Evolutionary conservation across 2,888 invertebrate species (phyloP).

Genomic region (Lottia gigantea): DNA sequence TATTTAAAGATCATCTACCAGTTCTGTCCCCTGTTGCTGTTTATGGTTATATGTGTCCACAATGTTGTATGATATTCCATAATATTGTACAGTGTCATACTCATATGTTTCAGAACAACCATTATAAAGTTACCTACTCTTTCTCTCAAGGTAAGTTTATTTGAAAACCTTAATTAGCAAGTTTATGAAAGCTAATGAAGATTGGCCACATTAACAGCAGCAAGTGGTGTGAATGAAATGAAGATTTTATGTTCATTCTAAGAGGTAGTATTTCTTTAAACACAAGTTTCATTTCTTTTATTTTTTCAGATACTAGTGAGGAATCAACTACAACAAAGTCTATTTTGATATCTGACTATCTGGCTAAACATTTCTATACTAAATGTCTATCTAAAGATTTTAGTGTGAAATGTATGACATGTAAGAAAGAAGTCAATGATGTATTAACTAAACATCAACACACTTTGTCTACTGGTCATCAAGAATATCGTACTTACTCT

Average conservation of each 20-base stretch:
- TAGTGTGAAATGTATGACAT: slow-evolving; percentile 23
- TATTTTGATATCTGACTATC: neutral
- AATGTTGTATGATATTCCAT: slow-evolving; percentile 27
- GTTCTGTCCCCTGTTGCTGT: slow-evolving; percentile 26
- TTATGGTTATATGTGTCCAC: slow-evolving; percentile 31
- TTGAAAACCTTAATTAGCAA: neutral
- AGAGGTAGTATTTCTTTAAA: too few species aligned
- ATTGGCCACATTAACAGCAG: too few species aligned
- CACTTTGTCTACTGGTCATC: neutral
- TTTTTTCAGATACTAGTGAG: slow-evolving; percentile 11
- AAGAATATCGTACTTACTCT: too few species aligned
- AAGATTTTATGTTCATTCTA: too few species aligned
- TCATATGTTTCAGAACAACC: slow-evolving; percentile 24
- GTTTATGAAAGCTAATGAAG: too few species aligned
- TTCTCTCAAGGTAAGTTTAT: slow-evolving; percentile 22
- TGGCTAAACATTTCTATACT: slow-evolving; percentile 19
- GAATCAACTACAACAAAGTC: slow-evolving; percentile 10
- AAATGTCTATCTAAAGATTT: slow-evolving; percentile 16
- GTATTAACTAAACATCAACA: slow-evolving; percentile 11
- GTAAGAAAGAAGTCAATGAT: slow-evolving; percentile 16
- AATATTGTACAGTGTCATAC: slow-evolving; percentile 16
- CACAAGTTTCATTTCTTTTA: neutral
- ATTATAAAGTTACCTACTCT: slow-evolving; percentile 16
- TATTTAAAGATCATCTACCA: slow-evolving; percentile 22
- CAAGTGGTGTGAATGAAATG: too few species aligned